Evolutionary conservation across 30 jellyfish, hydroid and myxozoan species (phyloP).

Genomic region (Turritopsis dohrnii): DNA sequence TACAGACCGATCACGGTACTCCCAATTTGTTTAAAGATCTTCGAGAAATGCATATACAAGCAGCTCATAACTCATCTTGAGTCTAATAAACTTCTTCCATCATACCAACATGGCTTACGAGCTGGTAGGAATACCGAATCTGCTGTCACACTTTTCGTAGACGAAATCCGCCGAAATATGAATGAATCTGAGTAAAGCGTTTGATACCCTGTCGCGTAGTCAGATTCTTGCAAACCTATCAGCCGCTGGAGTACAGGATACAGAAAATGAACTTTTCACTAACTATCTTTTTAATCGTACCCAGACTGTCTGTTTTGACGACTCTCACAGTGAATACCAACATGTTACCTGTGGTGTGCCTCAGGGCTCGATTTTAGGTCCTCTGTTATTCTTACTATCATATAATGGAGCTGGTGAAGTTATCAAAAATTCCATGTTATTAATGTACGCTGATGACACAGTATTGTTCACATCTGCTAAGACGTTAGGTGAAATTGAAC

Average conservation of each 20-base stretch:
- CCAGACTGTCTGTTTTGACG: not conserved
- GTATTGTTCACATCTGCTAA: not conserved
- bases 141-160: constrained; percentile 51
- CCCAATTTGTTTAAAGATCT: too few relatives aligned
- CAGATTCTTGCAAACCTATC: not conserved
- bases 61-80: constrained; percentile 42
- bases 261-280: not conserved
- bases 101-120: constrained; percentile 49
- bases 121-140: constrained; percentile 41
- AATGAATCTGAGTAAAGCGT: constrained; percentile 46
- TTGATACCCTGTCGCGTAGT: not conserved
- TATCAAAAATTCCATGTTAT: too few relatives aligned
- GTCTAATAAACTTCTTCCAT: constrained; percentile 33
- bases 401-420: not conserved
- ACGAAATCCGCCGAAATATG: constrained; percentile 30
- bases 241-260: not conserved
- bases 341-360: not conserved
- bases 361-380: not conserved
- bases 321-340: not conserved
- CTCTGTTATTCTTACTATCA: not conserved
- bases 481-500: not conserved
- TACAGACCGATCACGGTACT: too few relatives aligned
- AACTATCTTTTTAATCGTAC: not conserved
- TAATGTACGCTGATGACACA: not conserved
- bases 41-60: constrained; percentile 41